phyloP scores from a whole-genome alignment of 2,113 vertebrate genomes.

The Megatriorchis doriae region DNA sequence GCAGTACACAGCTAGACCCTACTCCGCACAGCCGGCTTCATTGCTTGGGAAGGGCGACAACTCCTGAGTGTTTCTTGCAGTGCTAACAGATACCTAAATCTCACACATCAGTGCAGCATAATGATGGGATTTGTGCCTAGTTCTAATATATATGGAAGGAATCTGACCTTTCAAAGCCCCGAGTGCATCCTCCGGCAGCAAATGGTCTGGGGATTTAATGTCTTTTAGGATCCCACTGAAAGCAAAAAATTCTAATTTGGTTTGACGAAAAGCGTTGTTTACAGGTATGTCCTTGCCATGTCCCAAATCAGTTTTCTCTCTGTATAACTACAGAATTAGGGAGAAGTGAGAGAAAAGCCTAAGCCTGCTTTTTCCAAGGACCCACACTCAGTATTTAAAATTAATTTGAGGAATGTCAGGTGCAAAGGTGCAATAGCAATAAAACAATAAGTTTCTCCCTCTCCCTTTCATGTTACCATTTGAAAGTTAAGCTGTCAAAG shows the following conservation, averaged over 20 bases:
- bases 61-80: background rate
- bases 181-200: background rate
- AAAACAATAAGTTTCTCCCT: background rate
- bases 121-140: background rate
- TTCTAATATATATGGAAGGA: background rate
- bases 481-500: background rate
- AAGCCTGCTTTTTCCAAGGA: background rate
- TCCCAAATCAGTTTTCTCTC: background rate
- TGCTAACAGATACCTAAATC: background rate
- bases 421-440: background rate
- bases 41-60: background rate
- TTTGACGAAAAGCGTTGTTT: background rate
- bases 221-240: background rate
- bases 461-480: background rate
- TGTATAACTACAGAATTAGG: background rate
- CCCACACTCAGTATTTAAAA: background rate
- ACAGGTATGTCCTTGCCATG: background rate
- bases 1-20: background rate
- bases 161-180: background rate
- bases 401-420: background rate
- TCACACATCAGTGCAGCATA: background rate
- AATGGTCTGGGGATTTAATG: background rate
- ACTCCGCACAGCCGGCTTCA: background rate
- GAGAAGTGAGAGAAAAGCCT: background rate
- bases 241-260: background rate